Conservation (phyloP, 1,140 invertebrate species). For the Drosophila funebris region DNA sequence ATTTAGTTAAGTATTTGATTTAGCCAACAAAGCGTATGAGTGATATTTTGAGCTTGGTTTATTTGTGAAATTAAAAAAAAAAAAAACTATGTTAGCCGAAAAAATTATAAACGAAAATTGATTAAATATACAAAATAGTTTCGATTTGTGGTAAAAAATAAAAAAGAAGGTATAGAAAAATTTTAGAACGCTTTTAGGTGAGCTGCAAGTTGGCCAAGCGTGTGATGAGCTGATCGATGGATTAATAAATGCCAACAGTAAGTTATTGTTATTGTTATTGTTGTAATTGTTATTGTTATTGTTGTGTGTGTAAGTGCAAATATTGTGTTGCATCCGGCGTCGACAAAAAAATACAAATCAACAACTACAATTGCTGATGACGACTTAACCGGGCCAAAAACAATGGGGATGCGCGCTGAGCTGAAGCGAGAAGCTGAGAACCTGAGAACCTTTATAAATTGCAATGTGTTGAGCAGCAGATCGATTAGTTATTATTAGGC, state of each 20-base stretch:
- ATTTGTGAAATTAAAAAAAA: no score
- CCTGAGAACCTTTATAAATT: slow-evolving; percentile 60
- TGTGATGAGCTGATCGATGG: slow-evolving; percentile 8
- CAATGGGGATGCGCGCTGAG: slow-evolving; percentile 39
- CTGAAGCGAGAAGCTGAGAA: slow-evolving; percentile 13
- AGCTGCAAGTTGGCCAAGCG: background rate
- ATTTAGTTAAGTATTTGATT: no score
- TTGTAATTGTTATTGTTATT: background rate
- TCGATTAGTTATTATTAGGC: slow-evolving; percentile 56
- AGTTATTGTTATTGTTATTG: background rate
- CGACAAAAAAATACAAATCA: no score
- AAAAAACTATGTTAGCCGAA: no score
- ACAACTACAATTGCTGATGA: slow-evolving; percentile 24
- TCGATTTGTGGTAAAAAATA: no score
- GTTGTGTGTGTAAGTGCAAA: slow-evolving; percentile 24
- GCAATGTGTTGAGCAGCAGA: slow-evolving; percentile 4
- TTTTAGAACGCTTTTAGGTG: background rate
- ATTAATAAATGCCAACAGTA: slow-evolving; percentile 47
- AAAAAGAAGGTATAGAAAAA: background rate
- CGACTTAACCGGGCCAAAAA: slow-evolving; percentile 31
- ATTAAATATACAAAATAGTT: no score
- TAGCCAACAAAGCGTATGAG: no score
- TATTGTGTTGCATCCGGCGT: slow-evolving; percentile 30
- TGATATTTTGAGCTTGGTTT: no score
- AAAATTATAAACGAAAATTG: no score